Percentiles rank a stretch among this genome's conserved stretches.
These are phyloP conservation scores for Cariama cristata DNA, from an alignment of 2,113 vertebrate genomes.

Conservation along the genomic window DNA sequence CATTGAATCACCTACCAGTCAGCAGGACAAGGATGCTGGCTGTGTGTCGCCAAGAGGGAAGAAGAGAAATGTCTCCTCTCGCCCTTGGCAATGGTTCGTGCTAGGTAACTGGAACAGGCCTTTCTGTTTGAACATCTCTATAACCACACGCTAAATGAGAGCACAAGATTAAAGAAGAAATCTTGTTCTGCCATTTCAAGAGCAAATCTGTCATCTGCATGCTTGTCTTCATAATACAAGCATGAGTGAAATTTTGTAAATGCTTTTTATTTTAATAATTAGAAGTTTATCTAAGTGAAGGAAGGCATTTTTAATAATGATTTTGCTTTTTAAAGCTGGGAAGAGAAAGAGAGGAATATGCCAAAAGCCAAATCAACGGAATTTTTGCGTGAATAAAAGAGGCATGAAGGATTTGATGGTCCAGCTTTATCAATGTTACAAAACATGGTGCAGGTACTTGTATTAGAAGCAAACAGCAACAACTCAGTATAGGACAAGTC, in stretches of 20 bases:
- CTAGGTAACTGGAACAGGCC: background rate
- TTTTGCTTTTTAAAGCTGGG: background rate
- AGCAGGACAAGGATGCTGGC: background rate
- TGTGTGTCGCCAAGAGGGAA: background rate
- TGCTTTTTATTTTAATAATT: conserved; percentile 38
- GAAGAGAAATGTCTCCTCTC: background rate
- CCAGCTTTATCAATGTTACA: background rate
- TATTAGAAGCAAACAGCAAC: background rate
- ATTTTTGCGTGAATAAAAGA: background rate
- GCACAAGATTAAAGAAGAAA: background rate
- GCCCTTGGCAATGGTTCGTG: background rate
- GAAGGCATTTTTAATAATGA: background rate
- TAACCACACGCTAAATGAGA: background rate
- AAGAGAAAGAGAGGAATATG: background rate
- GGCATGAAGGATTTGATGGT: background rate
- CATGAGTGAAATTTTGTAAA: background rate
- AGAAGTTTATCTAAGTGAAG: background rate
- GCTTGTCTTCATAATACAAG: background rate
- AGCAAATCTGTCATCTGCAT: background rate
- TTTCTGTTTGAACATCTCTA: background rate
- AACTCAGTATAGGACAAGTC: background rate
- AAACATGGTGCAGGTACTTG: background rate
- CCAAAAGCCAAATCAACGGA: background rate
- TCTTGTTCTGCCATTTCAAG: background rate
- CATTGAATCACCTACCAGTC: background rate